Evolutionary conservation across 2,113 vertebrate species (phyloP), one percentile per base, ranked within the genome.

Genomic region (Phalacrocorax carbo): DNA sequence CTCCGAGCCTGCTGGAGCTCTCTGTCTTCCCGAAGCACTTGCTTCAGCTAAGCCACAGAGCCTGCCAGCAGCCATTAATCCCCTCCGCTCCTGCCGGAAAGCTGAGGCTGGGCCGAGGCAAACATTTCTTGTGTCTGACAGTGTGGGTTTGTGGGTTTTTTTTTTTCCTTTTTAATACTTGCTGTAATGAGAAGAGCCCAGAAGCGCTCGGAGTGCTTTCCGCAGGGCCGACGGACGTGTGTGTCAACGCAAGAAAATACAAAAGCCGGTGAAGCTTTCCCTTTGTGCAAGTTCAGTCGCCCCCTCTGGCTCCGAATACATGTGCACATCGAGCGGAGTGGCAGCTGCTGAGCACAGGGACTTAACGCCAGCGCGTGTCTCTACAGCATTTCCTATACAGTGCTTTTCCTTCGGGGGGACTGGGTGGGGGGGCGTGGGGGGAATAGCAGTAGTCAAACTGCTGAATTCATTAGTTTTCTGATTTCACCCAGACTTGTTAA

Each of bases 31-130:
- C 14, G 4, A 27, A 48, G 86, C 49, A 11, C 82, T 81, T 29
- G 76, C 62, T 32, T 34, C 58, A 17, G 65, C 86, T 8, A 12
- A 30, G 69, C 68, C 5, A 3, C 4, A 2, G 66, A 40, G 72
- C 77, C 86, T 46, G 60, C 89, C 82, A 86, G 79, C 83, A 58
- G 80, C 90, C 94, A 64, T 88, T 54, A 82, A 94, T 95, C 92
- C 87, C 62, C 16, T 18, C 51, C 13, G 0, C 62, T 48, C 55
- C 80, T 36, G 83, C 76, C 4, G 1, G 52, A n/a, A 34, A 46
- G 82, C 82, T 44, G 51, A 52, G 16, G 13, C 27, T 2, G 25
- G 82, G 71, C 62, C 3, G 8, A 55, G 72, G 86, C 46, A 69
- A 70, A 73, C 82, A 38, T 61, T 73, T 93, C 81, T 82, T 55